Conservation (phyloP, 2,113 vertebrate species). For the Lagopus leucura region DNA sequence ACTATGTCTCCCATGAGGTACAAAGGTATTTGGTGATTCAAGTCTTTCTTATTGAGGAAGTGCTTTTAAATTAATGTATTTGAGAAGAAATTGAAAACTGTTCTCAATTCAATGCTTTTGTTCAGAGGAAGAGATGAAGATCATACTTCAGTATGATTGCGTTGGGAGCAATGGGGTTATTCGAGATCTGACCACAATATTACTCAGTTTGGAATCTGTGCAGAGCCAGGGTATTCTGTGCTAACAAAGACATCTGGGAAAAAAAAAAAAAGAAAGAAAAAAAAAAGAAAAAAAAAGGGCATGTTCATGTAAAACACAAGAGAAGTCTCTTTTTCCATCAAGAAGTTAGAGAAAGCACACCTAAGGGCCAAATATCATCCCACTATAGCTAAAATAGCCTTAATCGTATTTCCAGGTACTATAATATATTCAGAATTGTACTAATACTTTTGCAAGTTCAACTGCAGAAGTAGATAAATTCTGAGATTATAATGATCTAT, state of each 20-base stretch:
- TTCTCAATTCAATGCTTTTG: background rate
- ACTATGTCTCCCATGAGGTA: slow-evolving; percentile 9
- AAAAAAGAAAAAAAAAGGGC: background rate
- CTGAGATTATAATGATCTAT: background rate
- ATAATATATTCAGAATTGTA: background rate
- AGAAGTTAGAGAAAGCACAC: background rate
- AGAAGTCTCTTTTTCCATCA: background rate
- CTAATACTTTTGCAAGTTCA: background rate
- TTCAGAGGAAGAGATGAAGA: background rate
- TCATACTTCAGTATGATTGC: background rate
- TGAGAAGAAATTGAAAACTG: slow-evolving; percentile 33
- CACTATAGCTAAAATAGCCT: background rate
- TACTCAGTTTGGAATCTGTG: background rate
- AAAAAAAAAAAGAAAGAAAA: background rate
- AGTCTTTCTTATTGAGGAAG: background rate
- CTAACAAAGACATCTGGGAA: background rate
- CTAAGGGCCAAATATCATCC: background rate
- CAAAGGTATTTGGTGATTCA: slow-evolving; percentile 15
- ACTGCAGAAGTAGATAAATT: background rate
- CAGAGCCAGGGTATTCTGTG: background rate
- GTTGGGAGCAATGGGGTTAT: background rate
- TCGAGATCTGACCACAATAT: background rate
- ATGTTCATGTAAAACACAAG: background rate
- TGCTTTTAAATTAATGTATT: slow-evolving; percentile 45
- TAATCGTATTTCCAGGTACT: background rate